Percentiles rank a stretch among this genome's conserved stretches.
phyloP scores from a whole-genome alignment of 2,888 invertebrate species.

The Drosophila putrida region DNA sequence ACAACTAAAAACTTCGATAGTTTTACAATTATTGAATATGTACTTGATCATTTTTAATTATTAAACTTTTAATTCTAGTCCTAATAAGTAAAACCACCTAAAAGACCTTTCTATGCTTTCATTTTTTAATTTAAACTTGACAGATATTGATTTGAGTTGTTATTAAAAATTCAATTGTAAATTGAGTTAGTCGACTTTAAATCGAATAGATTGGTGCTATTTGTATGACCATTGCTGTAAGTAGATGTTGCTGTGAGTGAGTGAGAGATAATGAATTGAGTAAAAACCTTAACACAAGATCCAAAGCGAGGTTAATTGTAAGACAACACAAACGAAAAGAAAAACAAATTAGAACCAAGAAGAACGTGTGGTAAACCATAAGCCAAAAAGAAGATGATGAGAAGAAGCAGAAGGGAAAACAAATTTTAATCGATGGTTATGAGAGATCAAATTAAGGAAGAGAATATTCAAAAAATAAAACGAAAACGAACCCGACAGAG shows the following conservation, averaged over 20 bases:
- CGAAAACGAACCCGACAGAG: slow-evolving; percentile 84
- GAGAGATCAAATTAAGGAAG: slow-evolving; percentile 11
- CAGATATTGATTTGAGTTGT: not conserved
- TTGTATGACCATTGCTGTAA: slow-evolving; percentile 3
- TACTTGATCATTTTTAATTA: no score
- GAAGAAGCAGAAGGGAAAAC: slow-evolving; percentile 16
- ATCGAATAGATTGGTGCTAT: not conserved
- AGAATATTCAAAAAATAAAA: slow-evolving; percentile 26
- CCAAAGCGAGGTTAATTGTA: slow-evolving; percentile 15
- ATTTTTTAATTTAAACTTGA: no score
- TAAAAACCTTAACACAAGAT: slow-evolving; percentile 14
- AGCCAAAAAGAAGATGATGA: slow-evolving; percentile 23
- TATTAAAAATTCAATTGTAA: not conserved
- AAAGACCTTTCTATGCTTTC: no score
- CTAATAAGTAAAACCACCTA: no score
- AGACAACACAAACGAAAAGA: slow-evolving; percentile 28
- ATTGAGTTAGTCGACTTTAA: not conserved
- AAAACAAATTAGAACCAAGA: slow-evolving; percentile 11
- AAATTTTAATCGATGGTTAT: slow-evolving; percentile 14
- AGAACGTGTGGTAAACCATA: slow-evolving; percentile 37
- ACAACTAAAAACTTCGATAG: no score
- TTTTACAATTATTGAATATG: not conserved
- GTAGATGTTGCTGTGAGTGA: slow-evolving; percentile 25
- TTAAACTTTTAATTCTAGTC: no score
- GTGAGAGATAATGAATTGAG: slow-evolving; percentile 1